Evolutionary conservation across 2,888 invertebrate genomes (phyloP).

Genomic region (Teleogryllus oceanicus): DNA sequence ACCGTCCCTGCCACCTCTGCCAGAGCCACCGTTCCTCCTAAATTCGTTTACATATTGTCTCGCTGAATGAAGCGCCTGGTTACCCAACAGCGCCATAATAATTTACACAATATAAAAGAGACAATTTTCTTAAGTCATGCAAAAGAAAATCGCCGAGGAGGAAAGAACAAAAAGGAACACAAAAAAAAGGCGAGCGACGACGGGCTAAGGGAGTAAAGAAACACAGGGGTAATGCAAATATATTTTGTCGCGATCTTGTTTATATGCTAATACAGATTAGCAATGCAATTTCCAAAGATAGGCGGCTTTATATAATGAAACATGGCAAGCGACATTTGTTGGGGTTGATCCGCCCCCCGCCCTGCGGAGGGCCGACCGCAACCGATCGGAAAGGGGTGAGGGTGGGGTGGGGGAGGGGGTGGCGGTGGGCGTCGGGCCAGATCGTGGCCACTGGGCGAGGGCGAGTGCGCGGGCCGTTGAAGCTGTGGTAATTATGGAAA

Average conservation of each 20-base stretch:
- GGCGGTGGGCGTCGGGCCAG: too few species aligned
- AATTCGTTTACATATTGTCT: slow-evolving; percentile 36
- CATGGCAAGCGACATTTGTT: slow-evolving; percentile 18
- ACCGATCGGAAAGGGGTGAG: slow-evolving; percentile 9
- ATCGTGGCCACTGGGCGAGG: too few species aligned
- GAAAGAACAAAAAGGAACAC: slow-evolving; percentile 25
- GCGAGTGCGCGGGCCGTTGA: too few species aligned
- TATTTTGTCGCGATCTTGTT: slow-evolving; percentile 37
- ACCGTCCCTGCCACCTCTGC: too few species aligned
- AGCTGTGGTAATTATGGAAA: too few species aligned
- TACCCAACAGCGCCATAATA: slow-evolving; percentile 32
- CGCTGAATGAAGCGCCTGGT: slow-evolving; percentile 32
- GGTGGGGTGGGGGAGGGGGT: not conserved
- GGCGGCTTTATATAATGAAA: slow-evolving; percentile 18
- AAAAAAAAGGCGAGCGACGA: slow-evolving; percentile 11
- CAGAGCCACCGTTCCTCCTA: slow-evolving; percentile 27
- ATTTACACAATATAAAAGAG: slow-evolving; percentile 35
- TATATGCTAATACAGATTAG: slow-evolving; percentile 37
- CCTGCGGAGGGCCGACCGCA: not conserved
- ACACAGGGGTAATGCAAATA: slow-evolving; percentile 35
- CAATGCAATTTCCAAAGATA: slow-evolving; percentile 26
- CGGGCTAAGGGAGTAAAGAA: not conserved
- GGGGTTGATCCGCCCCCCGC: not conserved
- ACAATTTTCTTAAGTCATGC: slow-evolving; percentile 18
- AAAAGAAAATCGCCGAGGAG: slow-evolving; percentile 1